Percentiles rank a stretch among this genome's conserved stretches.
Conservation (phyloP, 1,140 invertebrate species). For the Zaprionus taronus region DNA sequence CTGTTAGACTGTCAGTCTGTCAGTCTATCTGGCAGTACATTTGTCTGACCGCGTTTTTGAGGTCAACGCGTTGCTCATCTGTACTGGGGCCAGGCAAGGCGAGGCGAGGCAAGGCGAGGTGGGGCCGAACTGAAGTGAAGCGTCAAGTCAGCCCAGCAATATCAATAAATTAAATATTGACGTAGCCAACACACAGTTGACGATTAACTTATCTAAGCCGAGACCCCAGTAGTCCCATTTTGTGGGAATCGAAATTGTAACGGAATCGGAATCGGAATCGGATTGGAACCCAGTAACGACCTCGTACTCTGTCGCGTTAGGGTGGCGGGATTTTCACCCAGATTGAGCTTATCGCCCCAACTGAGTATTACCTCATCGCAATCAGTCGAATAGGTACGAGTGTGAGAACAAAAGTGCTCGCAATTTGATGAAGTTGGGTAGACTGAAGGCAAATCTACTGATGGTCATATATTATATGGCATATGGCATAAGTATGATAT, state of each 20-base stretch:
- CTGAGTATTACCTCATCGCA: constrained; percentile 67
- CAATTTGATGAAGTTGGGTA: not conserved
- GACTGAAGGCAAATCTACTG: not conserved
- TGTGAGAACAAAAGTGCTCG: not conserved
- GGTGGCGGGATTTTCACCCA: constrained; percentile 15
- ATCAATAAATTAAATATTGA: constrained; percentile 77
- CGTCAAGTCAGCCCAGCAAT: constrained; percentile 11
- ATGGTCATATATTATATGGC: constrained; percentile 1
- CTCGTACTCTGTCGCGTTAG: constrained; percentile 16
- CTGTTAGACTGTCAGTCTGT: constrained; percentile 6
- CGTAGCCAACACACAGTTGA: constrained; percentile 43
- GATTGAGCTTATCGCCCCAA: constrained; percentile 55
- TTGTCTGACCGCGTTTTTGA: constrained; percentile 25
- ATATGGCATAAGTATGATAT: not conserved
- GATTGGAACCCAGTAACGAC: not conserved
- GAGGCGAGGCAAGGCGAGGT: not conserved
- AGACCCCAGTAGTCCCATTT: constrained; percentile 6
- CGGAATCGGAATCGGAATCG: not conserved
- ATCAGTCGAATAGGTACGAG: constrained; percentile 37
- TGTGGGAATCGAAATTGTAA: not conserved
- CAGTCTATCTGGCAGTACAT: not conserved
- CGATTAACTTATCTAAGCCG: constrained; percentile 47
- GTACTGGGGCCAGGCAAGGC: not conserved
- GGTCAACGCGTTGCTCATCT: constrained; percentile 36
- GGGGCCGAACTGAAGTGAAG: not conserved